Base-by-base conservation (phyloP, 2,113 vertebrate genomes). In the Seriola quinqueradiata region DNA sequence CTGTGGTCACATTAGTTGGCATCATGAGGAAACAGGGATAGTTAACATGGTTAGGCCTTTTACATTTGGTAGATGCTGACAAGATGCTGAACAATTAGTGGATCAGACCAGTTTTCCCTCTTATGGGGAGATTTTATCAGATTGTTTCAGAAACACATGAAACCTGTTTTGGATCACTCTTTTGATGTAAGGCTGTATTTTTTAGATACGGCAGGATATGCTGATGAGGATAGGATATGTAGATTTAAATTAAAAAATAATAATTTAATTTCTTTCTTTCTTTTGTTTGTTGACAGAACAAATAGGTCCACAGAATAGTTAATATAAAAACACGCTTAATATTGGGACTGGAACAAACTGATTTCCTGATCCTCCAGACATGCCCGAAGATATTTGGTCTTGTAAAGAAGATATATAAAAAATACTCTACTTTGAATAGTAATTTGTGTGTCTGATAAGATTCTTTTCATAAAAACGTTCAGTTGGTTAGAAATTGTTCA, bases 31-130 rank as follows among this genome's bases (percentile, higher is more conserved):
- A 59, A 55, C 16, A 36, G 23, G 16, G 6, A 16, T 14, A 4
- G 5, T 52, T 74, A 54, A 46, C 48, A 63, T 81, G 54, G 44
- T 73, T 58, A 81, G 28, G 28, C 28, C 28, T 28, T 28, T 75
- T 70, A 25, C 11, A 75, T 7, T 32, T 44, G 65, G 17, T 75
- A 40, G 42, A 52, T 19, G 17, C 36, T 65, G 48, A 66, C 28
- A 75, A 14, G 68, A 46, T 70, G 40, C 28, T 34, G n/a, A 54
- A 13, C 6, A 8, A 28, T 25, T 14, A 5, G 6, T 28, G 11
- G 19, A 52, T 21, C 23, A 52, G 42, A 46, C 4, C 46, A 34
- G 5, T 32, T 50, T 59, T 32, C 8, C n/a, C 14, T 19, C 32
- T 21, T n/a, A 12, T 64, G 60, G 36, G 2, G 34, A 16, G 14